Percentiles rank a stretch among this genome's conserved stretches.
These are phyloP conservation scores for Canis aureus DNA, from an alignment of 2,113 vertebrate species.

Conservation along the genomic window DNA sequence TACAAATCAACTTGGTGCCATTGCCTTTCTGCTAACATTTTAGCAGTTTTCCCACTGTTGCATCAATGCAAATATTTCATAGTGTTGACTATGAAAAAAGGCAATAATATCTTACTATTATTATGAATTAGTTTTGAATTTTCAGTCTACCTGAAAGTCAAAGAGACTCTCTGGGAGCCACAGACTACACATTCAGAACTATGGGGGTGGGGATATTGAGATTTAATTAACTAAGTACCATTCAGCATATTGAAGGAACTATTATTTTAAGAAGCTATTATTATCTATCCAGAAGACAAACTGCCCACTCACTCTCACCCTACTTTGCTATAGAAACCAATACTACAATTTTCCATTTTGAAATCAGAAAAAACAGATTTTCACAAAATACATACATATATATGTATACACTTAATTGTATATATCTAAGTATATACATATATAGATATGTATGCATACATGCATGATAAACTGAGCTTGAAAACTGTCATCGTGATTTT, in stretches of 20 bases:
- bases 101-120: not conserved
- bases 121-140: not conserved
- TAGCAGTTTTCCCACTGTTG: not conserved
- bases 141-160: not conserved
- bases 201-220: not conserved
- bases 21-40: not conserved
- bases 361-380: slow-evolving; percentile 29
- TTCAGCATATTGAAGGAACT: not conserved
- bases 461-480: not conserved
- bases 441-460: not conserved
- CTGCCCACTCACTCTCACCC: not conserved
- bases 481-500: not conserved
- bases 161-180: no score
- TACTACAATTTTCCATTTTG: not conserved
- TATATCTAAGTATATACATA: not conserved
- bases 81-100: not conserved
- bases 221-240: not conserved
- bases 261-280: not conserved
- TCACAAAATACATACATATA: not conserved
- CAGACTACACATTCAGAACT: not conserved
- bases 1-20: not conserved
- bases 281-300: not conserved
- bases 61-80: not conserved
- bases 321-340: not conserved
- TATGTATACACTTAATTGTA: not conserved